phyloP scores from a whole-genome alignment of 2,797 vertebrate genomes.

The Mormyrus hasselquistii region DNA sequence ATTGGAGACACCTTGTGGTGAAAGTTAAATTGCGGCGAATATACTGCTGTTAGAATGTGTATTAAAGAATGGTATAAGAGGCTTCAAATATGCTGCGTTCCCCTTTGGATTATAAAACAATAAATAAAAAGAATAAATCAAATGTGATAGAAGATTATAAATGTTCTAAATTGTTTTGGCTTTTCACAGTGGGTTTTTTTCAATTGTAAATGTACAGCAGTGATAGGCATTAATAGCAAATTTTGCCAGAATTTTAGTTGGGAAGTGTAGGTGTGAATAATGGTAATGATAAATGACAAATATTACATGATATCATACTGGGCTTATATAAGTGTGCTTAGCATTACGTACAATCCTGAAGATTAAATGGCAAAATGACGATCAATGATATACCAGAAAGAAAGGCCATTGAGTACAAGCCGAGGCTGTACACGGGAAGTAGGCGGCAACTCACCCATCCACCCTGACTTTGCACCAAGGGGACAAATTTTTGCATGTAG shows the following conservation, averaged over 20 bases:
- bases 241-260: neutral
- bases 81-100: neutral
- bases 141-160: neutral
- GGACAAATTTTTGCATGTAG: slow-evolving; percentile 79
- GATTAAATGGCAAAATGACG: neutral
- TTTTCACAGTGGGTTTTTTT: neutral
- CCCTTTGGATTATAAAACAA: neutral
- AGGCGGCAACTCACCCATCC: slow-evolving; percentile 68
- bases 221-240: neutral
- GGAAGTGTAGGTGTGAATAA: neutral
- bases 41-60: neutral
- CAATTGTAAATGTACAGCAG: neutral
- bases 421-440: neutral
- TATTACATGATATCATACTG: neutral
- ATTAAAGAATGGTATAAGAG: neutral
- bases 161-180: neutral
- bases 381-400: neutral
- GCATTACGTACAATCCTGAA: neutral
- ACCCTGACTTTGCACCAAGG: slow-evolving; percentile 76
- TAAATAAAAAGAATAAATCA: neutral
- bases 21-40: neutral
- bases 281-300: neutral
- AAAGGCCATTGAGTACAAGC: neutral
- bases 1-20: slow-evolving; percentile 1
- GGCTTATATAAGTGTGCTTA: neutral